Base-by-base conservation (phyloP, 53 echinoderm and acorn worm species). In the Patiria pectinifera region DNA sequence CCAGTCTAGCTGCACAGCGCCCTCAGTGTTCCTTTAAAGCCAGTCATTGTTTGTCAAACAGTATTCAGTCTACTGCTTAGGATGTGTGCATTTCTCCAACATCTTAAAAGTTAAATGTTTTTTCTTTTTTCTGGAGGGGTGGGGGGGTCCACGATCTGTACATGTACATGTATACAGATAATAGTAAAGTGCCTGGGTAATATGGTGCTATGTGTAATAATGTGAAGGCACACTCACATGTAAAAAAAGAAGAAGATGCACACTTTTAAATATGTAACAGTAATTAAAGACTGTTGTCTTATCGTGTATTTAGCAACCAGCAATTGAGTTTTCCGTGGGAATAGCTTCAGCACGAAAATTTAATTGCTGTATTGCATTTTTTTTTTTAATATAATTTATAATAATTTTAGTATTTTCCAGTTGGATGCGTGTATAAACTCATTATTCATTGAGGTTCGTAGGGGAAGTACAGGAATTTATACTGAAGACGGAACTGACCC, bases 161-260 rank as follows among this genome's bases (percentile, higher is more conserved):
- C 2, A 69, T 69, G 69, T 69, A 69, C 11, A 4, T 76, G 76
- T 76, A 76, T 59, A 83, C 83, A 59, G 59, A 60, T 3, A 22
- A 6, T 60, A n/a, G 12, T 11, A 83, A 60, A 83, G 83, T 83
- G 83, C 83, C 83, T 83, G 62, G 59, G 62, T 23, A 24, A 22
- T 60, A 61, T 83, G 83, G 83, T 83, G 83, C 83, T 83, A 83
- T 83, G 62, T 60, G 62, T 83, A 61, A 60, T 60, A 61, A 48
- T 81, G 4, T 81, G n/a, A 47, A 81, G 81, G 81, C 81, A n/a
- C 81, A n/a, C 19, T 81, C 19, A 2, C 49, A 48, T 81, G 49
- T 49, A 81, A 48, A 76, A 26, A 76, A 76, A 26, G 22, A 76
- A 76, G 2, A 43, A 26, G 19, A 76, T 24, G 26, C 69, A 15